Evolutionary conservation across 2,888 invertebrate genomes (phyloP), one percentile per base, ranked within the genome.

Genomic region (Salticus scenicus): DNA sequence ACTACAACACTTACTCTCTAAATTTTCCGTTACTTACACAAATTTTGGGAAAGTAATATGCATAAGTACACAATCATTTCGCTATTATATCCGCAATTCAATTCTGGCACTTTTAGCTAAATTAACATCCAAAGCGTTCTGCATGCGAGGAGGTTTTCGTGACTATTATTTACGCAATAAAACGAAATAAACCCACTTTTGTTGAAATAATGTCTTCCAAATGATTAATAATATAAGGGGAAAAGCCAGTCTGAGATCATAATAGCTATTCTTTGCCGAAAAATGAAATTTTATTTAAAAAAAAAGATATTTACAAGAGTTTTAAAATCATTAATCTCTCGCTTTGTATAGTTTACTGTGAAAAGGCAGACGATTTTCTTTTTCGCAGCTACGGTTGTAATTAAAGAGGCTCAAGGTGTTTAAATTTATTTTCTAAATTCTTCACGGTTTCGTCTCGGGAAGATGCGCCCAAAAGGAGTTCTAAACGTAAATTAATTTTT

Each of bases 121-220:
- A 84, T 84, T 77, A 77, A 82, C 75, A 82, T 33, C 57, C 33
- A 57, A 33, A 33, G 17, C 27, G 37, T 20, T 37, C 33, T n/a
- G 27, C 63, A 66, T 28, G 27, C 31, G 64, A 47, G 24, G 14
- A 70, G 66, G 12, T 70, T 83, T 47, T 24, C 76, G 71, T 72
- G 82, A 72, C 82, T 83, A 76, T 76, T 83, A 83, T 83, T 27
- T 71, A 66, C 12, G 76, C 31, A 67, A 67, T 63, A 71, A 72
- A 64, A 66, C 72, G 76, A 77, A 84, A 84, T 84, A 77, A 77
- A 84, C 83, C 83, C 47, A 84, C 77, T 84, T 84, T 84, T 67
- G 83, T 66, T 67, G 73, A 72, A 74, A 80, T 74, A 80, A 80
- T 77, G 24, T 67, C 67, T 31, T 77, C 67, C 41, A 77, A 84